Evolutionary conservation across 2,797 vertebrate genomes (phyloP), one percentile per base, ranked within the genome.

Genomic region (Artibeus lituratus): DNA sequence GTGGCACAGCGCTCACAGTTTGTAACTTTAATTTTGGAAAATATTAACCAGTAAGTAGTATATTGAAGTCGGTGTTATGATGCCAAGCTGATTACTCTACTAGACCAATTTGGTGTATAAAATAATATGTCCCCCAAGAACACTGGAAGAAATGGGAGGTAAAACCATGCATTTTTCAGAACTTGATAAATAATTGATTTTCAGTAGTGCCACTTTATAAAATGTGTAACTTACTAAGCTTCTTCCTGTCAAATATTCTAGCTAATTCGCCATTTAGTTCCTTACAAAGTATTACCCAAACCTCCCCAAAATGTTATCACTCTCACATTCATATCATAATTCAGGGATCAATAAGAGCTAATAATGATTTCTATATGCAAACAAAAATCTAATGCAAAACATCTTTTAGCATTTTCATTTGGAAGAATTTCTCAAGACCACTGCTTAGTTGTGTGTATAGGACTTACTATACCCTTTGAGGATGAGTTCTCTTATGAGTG

Each of bases 191-290:
- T 70, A 67, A 53, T 94, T 37, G 81, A 94, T 95, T 97, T 95
- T 94, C 88, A 97, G 44, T 81, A 86, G 72, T 81, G 10, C n/a
- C 44, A 81, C 51, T 93, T 78, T 70, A 59, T 92, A 88, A 96
- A 95, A 97, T 91, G 0, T 53, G 53, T 90, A 78, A 94, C 35
- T 85, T 87, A 35, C 26, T 94, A 59, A 90, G 11, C 21, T 82
- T 94, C 90, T 90, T 96, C 1, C 6, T 57, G 39, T 84, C 76
- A 95, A 95, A 73, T 7, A 15, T 97, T 39, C 81, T 74, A 96
- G 93, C 95, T 98, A 98, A 97, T 92, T 93, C 95, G 78, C 94
- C 92, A 97, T 85, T 97, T 97, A 96, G 95, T 93, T 97, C 84
- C 82, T 95, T 88, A 49, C 93, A 84, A 97, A 97, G 53, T 5